phyloP scores from a whole-genome alignment of 2,797 vertebrate species.

The Parambassis ranga region DNA sequence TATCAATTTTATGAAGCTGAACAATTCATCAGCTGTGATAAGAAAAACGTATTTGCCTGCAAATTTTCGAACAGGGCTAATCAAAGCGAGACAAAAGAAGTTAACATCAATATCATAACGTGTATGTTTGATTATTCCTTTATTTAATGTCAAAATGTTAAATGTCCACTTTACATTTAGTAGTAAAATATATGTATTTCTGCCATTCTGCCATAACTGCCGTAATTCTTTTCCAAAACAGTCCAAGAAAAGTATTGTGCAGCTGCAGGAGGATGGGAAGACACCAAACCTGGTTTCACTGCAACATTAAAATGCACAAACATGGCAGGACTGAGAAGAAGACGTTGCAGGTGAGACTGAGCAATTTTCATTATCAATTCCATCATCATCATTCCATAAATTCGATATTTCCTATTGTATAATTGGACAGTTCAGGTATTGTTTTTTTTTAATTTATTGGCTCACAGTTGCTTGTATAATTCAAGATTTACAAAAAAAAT shows the following conservation, averaged over 20 bases:
- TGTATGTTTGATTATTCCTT: conserved; percentile 61
- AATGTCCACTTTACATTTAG: too few species aligned
- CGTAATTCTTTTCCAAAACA: conserved; percentile 27
- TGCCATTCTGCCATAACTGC: too few species aligned
- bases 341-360: not conserved
- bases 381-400: too few species aligned
- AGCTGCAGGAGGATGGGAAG: not conserved
- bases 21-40: rapidly evolving
- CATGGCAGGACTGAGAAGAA: not conserved
- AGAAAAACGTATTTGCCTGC: not conserved
- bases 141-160: not conserved
- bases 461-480: too few species aligned
- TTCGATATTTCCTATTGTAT: too few species aligned
- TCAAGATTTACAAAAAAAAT: too few species aligned
- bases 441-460: too few species aligned
- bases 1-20: rapidly evolving
- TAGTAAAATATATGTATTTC: too few species aligned
- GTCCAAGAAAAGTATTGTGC: rapidly evolving
- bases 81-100: rapidly evolving
- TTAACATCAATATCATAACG: conserved; percentile 14
- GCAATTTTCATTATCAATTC: not conserved
- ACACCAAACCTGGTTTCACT: not conserved
- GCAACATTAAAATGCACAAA: conserved; percentile 31
- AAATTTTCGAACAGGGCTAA: conserved; percentile 31
- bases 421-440: too few species aligned